Base-by-base conservation (phyloP, 2,888 invertebrate genomes). In the Acleris literana region DNA sequence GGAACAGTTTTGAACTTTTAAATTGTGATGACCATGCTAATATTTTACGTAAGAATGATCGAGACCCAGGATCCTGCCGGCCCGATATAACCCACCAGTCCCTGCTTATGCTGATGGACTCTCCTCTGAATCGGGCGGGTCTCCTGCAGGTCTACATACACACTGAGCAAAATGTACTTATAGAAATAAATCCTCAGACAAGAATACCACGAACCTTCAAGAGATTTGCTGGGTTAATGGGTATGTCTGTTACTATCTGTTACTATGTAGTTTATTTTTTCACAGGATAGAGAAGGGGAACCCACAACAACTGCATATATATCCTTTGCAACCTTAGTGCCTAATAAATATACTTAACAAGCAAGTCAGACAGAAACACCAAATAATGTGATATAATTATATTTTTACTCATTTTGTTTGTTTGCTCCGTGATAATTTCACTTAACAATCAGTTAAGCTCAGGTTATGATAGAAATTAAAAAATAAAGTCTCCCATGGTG, bases 31-130 rank as follows among this genome's bases (percentile, higher is more conserved):
- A 98, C 81, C 99, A 99, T 86, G 94, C 94, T 25, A 93, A 94
- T 72, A 96, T 98, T 69, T 93, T 99, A 73, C 95, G 96, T 73
- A 98, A 97, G 83, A 96, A 97, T 83, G 96, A 97, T 74, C 94
- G 97, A 68, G 97, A 98, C 77, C 96, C 97, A 0, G 96, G 97
- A 0, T 94, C 96, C 2, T 98, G 97, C 79, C 94, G 99, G 39
- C 99, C 99, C 0, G 99, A 99, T 81, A 99, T 99, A 69, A 95
- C 97, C 0, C 99, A 99, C 86, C 99, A 99, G 86, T 99, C 99
- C 83, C 93, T 99, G 17, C 92, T 99, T 0, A 99, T 99, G 99
- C 93, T 99, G 56, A 95, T 99, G 93, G 99, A 99, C 85, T 99
- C 99, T 69, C 99, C 99, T 0, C 89, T 99, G 51, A 99, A 99